Base-by-base conservation (phyloP, 2,888 invertebrate genomes). In the Margaritifera margaritifera region DNA sequence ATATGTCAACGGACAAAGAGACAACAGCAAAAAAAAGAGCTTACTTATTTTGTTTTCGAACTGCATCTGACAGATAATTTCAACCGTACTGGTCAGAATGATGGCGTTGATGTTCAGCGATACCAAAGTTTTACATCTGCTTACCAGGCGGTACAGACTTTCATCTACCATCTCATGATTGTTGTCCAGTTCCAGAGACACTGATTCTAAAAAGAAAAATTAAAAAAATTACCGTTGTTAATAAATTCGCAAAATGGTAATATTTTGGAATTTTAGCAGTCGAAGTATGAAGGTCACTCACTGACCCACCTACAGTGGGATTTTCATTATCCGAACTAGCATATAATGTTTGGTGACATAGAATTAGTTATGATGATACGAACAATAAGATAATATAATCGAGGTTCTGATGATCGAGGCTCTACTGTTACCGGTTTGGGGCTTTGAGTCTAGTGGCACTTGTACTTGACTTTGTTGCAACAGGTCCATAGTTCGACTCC, bases 171-270 rank as follows among this genome's bases (percentile, higher is more conserved):
- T 64, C 59, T 84, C 84, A 24, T 76, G 75, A 50, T 78, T 79
- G 71, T 84, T 85, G 68, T 85, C 85, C 11, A 84, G 62, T 65
- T 84, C 84, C 22, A 85, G 54, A 1, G 81, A 82, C 31, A 78
- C 55, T 18, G 71, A 70, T 18, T 72, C 81, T 83, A 66, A 2
- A 71, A 69, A 54, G 19, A 67, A 27, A 57, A 53, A 62, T 11
- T 62, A 0, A 19, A n/a, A 2, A 22, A 20, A 64, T 52, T 15
- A n/a, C n/a, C 1, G 55, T 56, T n/a, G n/a, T 8, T 42, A 54
- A 27, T 24, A 27, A 55, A 31, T 50, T 27, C 31, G 59, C 25
- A 24, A 24, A 59, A 59, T 24, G 20, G n/a, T 18, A 3, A 55
- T 55, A 55, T 55, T 55, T 22, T 55, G 11, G 22, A 55, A 20